Conservation (phyloP, 2,888 invertebrate genomes). For the Charanyca ferruginea region DNA sequence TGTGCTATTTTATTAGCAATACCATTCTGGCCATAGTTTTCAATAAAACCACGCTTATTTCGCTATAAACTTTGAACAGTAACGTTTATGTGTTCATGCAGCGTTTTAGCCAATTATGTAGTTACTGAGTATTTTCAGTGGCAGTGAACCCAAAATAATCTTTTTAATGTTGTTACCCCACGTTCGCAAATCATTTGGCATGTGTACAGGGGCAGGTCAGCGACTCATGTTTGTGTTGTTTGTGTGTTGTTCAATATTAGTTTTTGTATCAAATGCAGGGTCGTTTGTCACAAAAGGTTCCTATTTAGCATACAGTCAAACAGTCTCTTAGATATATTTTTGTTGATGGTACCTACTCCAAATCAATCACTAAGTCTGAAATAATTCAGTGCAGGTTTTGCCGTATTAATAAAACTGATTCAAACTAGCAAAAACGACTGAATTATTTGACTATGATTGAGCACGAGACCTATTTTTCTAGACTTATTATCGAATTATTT, state of each 20-base stretch:
- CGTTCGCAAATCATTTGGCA: conserved; percentile 26
- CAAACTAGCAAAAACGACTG: conserved; percentile 2
- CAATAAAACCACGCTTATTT: conserved; percentile 16
- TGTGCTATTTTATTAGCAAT: background rate
- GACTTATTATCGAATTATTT: no score
- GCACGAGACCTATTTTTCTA: background rate
- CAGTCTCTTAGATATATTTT: no score
- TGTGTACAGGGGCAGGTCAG: conserved; percentile 28
- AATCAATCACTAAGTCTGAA: background rate
- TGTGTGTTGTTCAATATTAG: background rate
- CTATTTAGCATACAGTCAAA: background rate
- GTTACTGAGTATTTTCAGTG: conserved; percentile 24
- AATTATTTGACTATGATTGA: background rate
- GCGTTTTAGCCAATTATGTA: conserved; percentile 15
- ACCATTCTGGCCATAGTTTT: background rate
- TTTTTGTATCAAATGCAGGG: background rate
- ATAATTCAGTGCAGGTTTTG: conserved; percentile 11
- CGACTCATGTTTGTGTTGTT: conserved; percentile 25
- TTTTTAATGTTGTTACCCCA: conserved; percentile 10
- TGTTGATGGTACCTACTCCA: no score
- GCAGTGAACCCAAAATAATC: conserved; percentile 29
- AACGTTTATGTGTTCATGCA: conserved; percentile 7
- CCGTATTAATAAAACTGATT: conserved; percentile 2
- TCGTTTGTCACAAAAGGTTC: conserved; percentile 3
- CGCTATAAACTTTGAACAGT: background rate